phyloP scores from a whole-genome alignment of 2,797 vertebrate genomes.

The Fratercula arctica region DNA sequence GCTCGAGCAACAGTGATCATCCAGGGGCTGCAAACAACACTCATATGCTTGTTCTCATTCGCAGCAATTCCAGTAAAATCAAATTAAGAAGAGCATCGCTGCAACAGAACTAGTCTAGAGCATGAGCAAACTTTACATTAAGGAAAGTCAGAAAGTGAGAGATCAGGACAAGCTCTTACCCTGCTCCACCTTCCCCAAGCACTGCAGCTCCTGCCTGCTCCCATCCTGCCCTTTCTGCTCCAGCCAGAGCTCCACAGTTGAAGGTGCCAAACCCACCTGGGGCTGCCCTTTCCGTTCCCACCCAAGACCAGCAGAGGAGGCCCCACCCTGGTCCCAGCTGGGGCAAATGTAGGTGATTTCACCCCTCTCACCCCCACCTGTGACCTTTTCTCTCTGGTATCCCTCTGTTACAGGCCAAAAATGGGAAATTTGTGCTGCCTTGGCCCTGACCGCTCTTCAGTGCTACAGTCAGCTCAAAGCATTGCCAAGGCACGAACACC shows the following conservation, averaged over 20 bases:
- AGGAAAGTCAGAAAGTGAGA: not conserved
- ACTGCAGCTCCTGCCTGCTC: rapidly evolving
- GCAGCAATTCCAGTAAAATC: slow-evolving; percentile 7
- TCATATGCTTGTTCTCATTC: not conserved
- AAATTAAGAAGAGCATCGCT: not conserved
- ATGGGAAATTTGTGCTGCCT: too few relatives aligned
- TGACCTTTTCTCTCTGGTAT: not conserved
- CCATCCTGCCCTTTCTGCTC: not conserved
- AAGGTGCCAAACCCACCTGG: not conserved
- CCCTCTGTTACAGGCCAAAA: too few relatives aligned
- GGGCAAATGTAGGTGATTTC: not conserved
- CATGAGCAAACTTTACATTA: not conserved
- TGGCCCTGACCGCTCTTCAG: not conserved
- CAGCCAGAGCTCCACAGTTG: rapidly evolving
- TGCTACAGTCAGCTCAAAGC: not conserved
- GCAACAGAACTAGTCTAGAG: not conserved
- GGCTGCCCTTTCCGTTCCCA: not conserved
- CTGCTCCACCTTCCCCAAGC: rapidly evolving
- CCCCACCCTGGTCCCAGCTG: not conserved
- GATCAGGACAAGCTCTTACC: not conserved
- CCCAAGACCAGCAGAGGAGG: not conserved
- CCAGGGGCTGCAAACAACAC: not conserved
- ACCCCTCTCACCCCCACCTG: not conserved
- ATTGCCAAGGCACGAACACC: rapidly evolving
- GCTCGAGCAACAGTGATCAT: not conserved